These are phyloP conservation scores for Pantherophis vulpinus DNA, from an alignment of 2,797 vertebrate genomes.

Conservation along the genomic window DNA sequence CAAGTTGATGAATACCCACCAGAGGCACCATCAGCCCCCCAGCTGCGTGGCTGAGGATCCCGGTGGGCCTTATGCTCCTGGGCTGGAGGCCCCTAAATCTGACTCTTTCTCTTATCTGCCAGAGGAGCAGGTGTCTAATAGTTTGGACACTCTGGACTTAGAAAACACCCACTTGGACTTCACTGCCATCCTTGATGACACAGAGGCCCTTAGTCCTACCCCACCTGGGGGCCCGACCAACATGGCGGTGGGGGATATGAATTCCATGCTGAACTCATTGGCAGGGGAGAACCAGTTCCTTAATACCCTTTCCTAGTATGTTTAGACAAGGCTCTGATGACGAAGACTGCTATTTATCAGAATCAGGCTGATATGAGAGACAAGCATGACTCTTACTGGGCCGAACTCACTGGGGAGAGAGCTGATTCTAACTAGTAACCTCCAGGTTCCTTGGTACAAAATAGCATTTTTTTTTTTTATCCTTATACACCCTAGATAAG, in stretches of 20 bases:
- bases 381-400: background rate
- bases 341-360: background rate
- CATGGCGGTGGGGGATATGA: slow-evolving; percentile 98
- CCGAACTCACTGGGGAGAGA: background rate
- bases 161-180: slow-evolving; percentile 98
- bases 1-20: slow-evolving; percentile 71
- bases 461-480: background rate
- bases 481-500: background rate
- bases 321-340: background rate
- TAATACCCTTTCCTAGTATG: slow-evolving; percentile 78
- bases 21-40: slow-evolving; percentile 62
- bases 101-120: slow-evolving; percentile 77
- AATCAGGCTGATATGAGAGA: background rate
- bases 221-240: slow-evolving; percentile 82
- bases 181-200: slow-evolving; percentile 91
- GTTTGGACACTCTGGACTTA: slow-evolving; percentile 93
- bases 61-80: slow-evolving; percentile 57
- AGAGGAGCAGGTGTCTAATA: slow-evolving; percentile 83
- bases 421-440: background rate
- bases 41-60: slow-evolving; percentile 79
- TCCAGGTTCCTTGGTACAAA: background rate
- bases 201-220: slow-evolving; percentile 77
- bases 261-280: slow-evolving; percentile 90
- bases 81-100: slow-evolving; percentile 72
- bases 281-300: slow-evolving; percentile 97